A percentile compares a stretch with the other conserved stretches of the same genome.
phyloP scores from a whole-genome alignment of 35 echinoderm and acorn worm species.

The Hemicentrotus pulcherrimus region DNA sequence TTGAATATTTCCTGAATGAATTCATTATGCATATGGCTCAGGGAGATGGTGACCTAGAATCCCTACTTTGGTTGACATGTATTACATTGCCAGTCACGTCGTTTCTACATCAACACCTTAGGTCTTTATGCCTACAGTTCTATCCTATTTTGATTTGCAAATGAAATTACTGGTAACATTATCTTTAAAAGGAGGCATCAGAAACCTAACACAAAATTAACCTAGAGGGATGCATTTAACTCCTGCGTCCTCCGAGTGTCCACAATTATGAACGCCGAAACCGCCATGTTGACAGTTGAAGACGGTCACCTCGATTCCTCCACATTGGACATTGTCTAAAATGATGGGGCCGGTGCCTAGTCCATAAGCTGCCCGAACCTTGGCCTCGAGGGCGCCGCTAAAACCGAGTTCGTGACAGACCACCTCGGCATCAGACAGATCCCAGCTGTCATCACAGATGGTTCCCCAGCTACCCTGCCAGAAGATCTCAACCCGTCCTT shows the following conservation, averaged over 20 bases:
- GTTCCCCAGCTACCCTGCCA: slow-evolving; percentile 56
- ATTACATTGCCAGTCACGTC: too few species aligned
- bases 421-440: slow-evolving; percentile 35
- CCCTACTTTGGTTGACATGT: too few species aligned
- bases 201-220: neutral
- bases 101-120: too few species aligned
- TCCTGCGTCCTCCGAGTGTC: slow-evolving; percentile 14
- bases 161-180: too few species aligned
- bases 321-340: slow-evolving; percentile 46
- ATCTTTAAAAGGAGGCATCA: too few species aligned
- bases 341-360: slow-evolving; percentile 23
- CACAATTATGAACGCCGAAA: neutral
- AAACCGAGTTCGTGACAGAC: slow-evolving; percentile 61
- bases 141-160: too few species aligned
- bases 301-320: slow-evolving; percentile 23
- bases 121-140: too few species aligned
- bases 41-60: too few species aligned
- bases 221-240: slow-evolving; percentile 12
- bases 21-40: too few species aligned
- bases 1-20: too few species aligned
- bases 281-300: slow-evolving; percentile 46
- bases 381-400: neutral
- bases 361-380: slow-evolving; percentile 14
- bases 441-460: slow-evolving; percentile 54
- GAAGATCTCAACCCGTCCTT: slow-evolving; percentile 62